Percentiles rank a stretch among this genome's conserved stretches.
phyloP scores from a whole-genome alignment of 53 echinoderm and acorn worm species.

The Temnopleurus reevesii region DNA sequence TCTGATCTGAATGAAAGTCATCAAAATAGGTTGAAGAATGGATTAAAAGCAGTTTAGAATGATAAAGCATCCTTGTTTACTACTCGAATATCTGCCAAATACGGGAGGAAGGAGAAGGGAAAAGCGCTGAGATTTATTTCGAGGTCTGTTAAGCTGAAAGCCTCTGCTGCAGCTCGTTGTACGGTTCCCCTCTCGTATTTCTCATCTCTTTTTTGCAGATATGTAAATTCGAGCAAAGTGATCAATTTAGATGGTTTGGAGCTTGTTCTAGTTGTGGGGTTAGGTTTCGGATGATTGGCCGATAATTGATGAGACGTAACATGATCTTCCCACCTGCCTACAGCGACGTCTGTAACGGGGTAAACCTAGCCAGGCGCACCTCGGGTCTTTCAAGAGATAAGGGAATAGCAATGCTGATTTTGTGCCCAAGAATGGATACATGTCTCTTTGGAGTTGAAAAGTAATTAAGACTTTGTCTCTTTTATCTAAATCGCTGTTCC shows the following conservation, averaged over 20 bases:
- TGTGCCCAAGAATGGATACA: not conserved
- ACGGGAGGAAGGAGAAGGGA: not conserved
- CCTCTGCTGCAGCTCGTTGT: not conserved
- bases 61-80: not conserved
- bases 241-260: constrained; percentile 36
- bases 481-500: not conserved
- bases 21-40: not conserved
- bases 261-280: constrained; percentile 1
- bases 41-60: not conserved
- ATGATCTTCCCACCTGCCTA: constrained; percentile 1
- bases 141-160: constrained; percentile 2
- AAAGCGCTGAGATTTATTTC: not conserved
- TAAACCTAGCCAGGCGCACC: constrained; percentile 18
- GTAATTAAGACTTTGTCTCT: not conserved
- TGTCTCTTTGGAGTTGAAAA: not conserved
- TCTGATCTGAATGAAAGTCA: too few relatives aligned
- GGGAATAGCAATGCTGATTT: not conserved
- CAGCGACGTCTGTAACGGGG: constrained; percentile 29
- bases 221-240: constrained; percentile 42
- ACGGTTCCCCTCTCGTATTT: not conserved
- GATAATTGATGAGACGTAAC: constrained; percentile 35
- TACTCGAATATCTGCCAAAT: not conserved
- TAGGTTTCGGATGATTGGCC: constrained; percentile 40
- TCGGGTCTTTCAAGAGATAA: not conserved
- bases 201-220: constrained; percentile 22